Conservation (phyloP, 2,888 invertebrate species). For the Endomychus coccineus region DNA sequence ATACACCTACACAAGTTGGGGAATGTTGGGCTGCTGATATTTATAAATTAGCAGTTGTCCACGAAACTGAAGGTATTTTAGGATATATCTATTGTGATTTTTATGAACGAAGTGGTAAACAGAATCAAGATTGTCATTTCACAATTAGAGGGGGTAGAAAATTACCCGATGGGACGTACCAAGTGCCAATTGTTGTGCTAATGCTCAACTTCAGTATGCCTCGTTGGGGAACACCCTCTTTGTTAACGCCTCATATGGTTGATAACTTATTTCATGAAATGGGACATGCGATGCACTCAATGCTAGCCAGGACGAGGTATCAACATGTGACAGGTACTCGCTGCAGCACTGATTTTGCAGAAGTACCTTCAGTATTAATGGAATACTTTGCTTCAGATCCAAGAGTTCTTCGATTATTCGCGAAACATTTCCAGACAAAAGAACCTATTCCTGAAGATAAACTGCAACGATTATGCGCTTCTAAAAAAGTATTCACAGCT, state of each 20-base stretch:
- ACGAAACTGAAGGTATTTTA: constrained; percentile 70
- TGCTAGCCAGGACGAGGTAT: constrained; percentile 89
- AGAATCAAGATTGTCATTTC: constrained; percentile 97
- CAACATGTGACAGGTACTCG: constrained; percentile 98
- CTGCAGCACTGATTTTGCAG: constrained; percentile 96
- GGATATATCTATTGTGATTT: constrained; percentile 98
- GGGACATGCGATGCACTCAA: constrained; percentile 98
- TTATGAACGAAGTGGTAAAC: constrained; percentile 84
- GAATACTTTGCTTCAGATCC: constrained; percentile 93
- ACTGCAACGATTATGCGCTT: constrained; percentile 71
- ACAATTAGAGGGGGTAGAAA: constrained; percentile 91
- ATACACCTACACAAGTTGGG: constrained; percentile 63
- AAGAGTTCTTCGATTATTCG: constrained; percentile 75
- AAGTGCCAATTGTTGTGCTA: constrained; percentile 87
- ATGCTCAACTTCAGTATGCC: constrained; percentile 82
- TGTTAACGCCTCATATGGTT: constrained; percentile 76
- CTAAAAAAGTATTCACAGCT: constrained; percentile 81
- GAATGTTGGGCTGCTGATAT: constrained; percentile 71
- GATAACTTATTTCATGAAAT: constrained; percentile 98
- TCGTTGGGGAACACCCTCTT: constrained; percentile 65
- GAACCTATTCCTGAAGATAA: constrained; percentile 74
- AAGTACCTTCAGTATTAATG: constrained; percentile 98
- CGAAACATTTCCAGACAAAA: constrained; percentile 84
- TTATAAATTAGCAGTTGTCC: constrained; percentile 85
- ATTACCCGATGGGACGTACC: constrained; percentile 71